Evolutionary conservation across 2,797 vertebrate genomes (phyloP).

Genomic region (Parauchenoglanis punctatus): DNA sequence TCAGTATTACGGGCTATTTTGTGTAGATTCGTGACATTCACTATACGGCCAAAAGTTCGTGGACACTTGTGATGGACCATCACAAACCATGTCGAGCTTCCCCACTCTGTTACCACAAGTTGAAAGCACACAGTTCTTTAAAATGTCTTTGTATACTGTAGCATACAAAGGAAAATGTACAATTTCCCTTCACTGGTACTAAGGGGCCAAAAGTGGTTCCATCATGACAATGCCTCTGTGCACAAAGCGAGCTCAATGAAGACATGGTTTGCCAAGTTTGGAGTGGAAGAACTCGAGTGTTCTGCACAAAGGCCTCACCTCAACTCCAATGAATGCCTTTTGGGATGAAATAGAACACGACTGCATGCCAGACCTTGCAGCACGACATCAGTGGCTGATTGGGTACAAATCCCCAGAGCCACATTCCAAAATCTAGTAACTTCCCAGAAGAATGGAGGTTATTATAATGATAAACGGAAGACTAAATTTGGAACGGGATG

Average conservation of each 20-base stretch:
- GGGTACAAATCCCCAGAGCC: background rate
- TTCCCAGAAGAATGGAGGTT: background rate
- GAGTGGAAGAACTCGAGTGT: no score
- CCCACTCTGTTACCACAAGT: background rate
- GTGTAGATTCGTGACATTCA: background rate
- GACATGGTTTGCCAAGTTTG: no score
- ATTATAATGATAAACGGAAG: background rate
- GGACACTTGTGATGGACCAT: background rate
- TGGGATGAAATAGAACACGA: background rate
- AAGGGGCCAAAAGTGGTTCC: no score
- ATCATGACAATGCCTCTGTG: no score
- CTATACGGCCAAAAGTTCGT: background rate
- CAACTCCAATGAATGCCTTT: background rate
- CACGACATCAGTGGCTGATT: background rate
- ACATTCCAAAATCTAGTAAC: background rate
- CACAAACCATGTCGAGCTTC: no score
- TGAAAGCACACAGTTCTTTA: no score
- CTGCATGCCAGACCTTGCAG: background rate
- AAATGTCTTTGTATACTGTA: no score
- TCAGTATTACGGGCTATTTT: background rate
- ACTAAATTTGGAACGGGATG: background rate
- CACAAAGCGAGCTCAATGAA: no score
- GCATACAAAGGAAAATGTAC: no score
- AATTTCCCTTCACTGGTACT: no score
- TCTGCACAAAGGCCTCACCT: background rate